phyloP scores from a whole-genome alignment of 2,888 invertebrate species.

The Cryptus viduatorius region DNA sequence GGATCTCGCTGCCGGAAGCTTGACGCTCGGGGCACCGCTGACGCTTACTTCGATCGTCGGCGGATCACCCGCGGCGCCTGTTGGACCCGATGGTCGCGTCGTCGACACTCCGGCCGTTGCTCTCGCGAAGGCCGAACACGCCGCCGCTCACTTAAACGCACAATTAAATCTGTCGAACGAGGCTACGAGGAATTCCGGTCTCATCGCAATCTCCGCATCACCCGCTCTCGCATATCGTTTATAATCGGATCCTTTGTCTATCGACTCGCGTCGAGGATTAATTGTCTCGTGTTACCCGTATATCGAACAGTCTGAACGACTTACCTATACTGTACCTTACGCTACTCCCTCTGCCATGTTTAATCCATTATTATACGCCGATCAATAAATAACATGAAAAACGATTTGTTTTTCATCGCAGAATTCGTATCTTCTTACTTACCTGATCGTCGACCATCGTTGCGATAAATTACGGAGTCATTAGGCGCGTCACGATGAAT shows the following conservation, averaged over 20 bases:
- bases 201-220: constrained; percentile 49
- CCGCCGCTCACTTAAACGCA: constrained; percentile 78
- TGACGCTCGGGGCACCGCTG: constrained; percentile 46
- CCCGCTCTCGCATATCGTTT: constrained; percentile 50
- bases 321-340: neutral
- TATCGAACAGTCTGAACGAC: constrained; percentile 19
- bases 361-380: constrained; percentile 48
- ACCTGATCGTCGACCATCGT: neutral
- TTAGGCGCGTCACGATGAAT: neutral
- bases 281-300: constrained; percentile 16
- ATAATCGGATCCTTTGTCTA: constrained; percentile 36
- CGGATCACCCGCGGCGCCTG: constrained; percentile 68
- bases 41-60: constrained; percentile 51
- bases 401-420: neutral
- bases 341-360: constrained; percentile 36
- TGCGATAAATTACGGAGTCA: neutral
- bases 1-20: constrained; percentile 33
- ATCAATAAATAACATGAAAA: constrained; percentile 41
- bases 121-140: constrained; percentile 78
- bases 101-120: constrained; percentile 78
- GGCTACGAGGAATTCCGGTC: constrained; percentile 63
- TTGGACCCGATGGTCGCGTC: constrained; percentile 78
- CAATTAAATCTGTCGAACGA: constrained; percentile 72
- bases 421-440: neutral
- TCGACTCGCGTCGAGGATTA: neutral